phyloP scores from a whole-genome alignment of 2,797 vertebrate genomes.

The Esox lucius region DNA sequence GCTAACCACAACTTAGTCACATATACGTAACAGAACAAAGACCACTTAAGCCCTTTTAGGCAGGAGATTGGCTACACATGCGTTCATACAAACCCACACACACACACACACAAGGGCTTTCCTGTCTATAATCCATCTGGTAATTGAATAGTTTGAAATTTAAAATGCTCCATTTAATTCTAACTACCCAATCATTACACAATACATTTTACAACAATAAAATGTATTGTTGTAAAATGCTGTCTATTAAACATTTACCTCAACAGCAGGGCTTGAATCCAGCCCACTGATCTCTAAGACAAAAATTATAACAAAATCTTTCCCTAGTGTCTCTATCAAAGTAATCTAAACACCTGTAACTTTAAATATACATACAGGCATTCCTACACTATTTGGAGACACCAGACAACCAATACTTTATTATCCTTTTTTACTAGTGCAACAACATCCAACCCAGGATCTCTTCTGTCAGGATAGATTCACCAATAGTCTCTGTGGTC shows the following conservation, averaged over 20 bases:
- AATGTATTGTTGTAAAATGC: not conserved
- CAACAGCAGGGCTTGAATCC: no score
- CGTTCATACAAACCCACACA: constrained; percentile 2
- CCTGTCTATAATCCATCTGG: constrained; percentile 55
- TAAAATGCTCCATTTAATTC: constrained; percentile 50
- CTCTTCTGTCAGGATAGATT: not conserved
- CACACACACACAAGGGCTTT: constrained; percentile 33
- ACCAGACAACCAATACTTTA: not conserved
- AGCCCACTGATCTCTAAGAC: no score
- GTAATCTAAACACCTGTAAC: no score
- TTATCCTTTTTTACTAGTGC: not conserved
- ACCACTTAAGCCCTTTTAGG: constrained; percentile 40
- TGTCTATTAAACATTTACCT: constrained; percentile 16
- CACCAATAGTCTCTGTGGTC: not conserved
- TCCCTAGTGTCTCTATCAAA: no score
- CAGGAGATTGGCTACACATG: constrained; percentile 41
- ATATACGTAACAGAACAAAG: constrained; percentile 51
- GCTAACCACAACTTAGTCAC: constrained; percentile 48
- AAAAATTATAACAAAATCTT: no score
- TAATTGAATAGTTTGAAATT: constrained; percentile 57
- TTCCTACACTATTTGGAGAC: not conserved
- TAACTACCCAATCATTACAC: constrained; percentile 33
- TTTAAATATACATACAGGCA: no score
- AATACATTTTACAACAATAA: not conserved
- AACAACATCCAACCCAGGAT: not conserved